Evolutionary conservation across 2,888 invertebrate species (phyloP), one percentile per base, ranked within the genome.

Genomic region (Mythimna lalbum): DNA sequence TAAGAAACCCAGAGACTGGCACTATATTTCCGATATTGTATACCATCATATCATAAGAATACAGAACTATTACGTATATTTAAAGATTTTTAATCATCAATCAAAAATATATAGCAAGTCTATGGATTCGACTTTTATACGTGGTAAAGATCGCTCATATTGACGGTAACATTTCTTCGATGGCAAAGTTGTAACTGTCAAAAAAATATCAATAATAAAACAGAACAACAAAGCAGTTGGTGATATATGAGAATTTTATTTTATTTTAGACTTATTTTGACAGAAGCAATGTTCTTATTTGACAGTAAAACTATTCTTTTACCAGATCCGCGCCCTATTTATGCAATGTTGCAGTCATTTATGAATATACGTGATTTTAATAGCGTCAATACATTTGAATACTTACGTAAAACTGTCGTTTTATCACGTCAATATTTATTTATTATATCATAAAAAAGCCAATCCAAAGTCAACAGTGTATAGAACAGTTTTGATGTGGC

Each of bases 191-290:
- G 27, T 4, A 7, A 43, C 12, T n/a, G 43, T 0, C 14, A 3
- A 47, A 19, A 14, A 27, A 64, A 49, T n/a, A 27, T 23, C 5
- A 49, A n/a, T 36, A 21, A n/a, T n/a, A n/a, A n/a, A n/a, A n/a
- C n/a, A n/a, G n/a, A n/a, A n/a, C n/a, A n/a, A n/a, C n/a, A n/a
- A n/a, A n/a, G 17, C 17, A 21, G 10, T 57, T 57, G 31, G 10
- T 55, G 19, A 33, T 33, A 12, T n/a, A 17, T 12, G 43, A 1
- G 10, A 2, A 4, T 31, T 4, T 14, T n/a, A n/a, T n/a, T 39
- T 27, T 21, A 55, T 76, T 70, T 76, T 36, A 7, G 12, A 55
- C 21, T 66, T 76, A 71, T 36, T 55, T 9, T 14, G 10, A 68
- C 4, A n/a, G 0, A 0, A 0, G 1, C 7, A 49, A 36, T 0